These are phyloP conservation scores for Cacatua alba DNA, from an alignment of 2,113 vertebrate genomes.

Conservation along the genomic window DNA sequence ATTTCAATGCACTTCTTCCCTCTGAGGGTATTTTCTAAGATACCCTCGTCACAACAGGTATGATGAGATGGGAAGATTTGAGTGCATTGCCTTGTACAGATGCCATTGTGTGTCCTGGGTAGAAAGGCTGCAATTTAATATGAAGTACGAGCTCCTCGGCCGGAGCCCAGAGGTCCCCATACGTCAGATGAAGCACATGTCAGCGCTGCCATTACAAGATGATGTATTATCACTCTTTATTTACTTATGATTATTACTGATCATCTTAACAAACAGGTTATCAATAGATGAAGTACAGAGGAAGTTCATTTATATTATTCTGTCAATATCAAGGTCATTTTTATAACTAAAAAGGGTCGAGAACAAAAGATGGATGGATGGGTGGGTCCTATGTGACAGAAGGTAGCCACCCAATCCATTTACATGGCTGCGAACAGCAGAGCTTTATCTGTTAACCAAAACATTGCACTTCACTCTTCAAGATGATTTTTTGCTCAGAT, in stretches of 20 bases:
- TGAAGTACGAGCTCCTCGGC: background rate
- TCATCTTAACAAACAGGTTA: constrained; percentile 81
- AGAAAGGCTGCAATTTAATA: background rate
- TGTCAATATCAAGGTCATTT: constrained; percentile 85
- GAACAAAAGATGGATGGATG: constrained; percentile 68
- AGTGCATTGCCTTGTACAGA: background rate
- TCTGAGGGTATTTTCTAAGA: background rate
- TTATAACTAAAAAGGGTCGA: constrained; percentile 79
- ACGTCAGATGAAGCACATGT: constrained; percentile 46
- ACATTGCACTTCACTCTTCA: constrained; percentile 16
- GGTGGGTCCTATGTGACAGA: background rate
- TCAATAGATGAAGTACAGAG: constrained; percentile 81
- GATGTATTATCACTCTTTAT: constrained; percentile 72
- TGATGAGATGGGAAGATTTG: background rate
- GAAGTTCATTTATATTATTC: constrained; percentile 79
- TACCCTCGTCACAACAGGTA: accelerated
- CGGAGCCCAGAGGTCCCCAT: background rate
- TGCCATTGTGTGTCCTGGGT: background rate
- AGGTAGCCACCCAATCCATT: constrained; percentile 66
- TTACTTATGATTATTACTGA: constrained; percentile 89
- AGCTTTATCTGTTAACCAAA: constrained; percentile 31
- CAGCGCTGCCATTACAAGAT: constrained; percentile 40
- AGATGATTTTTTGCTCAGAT: constrained; percentile 16
- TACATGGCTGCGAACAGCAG: background rate
- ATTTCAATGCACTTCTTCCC: background rate